phyloP scores from a whole-genome alignment of 2,113 vertebrate genomes.

The Sylvicapra grimmia region DNA sequence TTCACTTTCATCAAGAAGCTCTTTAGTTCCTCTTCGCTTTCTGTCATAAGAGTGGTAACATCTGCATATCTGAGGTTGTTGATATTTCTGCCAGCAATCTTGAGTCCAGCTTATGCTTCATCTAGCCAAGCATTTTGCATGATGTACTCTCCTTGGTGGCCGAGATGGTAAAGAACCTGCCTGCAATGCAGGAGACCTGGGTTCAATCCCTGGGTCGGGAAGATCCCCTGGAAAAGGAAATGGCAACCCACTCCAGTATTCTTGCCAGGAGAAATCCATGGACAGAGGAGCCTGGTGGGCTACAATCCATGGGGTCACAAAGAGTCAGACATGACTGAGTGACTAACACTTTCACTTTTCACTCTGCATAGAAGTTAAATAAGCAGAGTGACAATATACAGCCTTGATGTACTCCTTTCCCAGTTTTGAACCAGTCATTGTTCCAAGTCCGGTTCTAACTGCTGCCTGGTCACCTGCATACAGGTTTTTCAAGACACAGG shows the following conservation, averaged over 20 bases:
- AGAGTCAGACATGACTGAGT: background rate
- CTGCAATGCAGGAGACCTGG: background rate
- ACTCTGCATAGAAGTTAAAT: background rate
- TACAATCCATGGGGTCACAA: background rate
- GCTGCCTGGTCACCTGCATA: background rate
- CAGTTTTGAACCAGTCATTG: background rate
- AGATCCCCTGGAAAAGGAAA: background rate
- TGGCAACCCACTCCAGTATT: background rate
- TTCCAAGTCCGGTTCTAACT: background rate
- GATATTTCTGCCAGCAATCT: background rate
- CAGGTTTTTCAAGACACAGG: background rate
- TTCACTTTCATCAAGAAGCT: background rate
- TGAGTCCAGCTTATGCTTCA: background rate
- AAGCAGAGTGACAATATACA: background rate
- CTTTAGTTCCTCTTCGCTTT: background rate
- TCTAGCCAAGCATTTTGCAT: background rate
- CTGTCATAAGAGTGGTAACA: background rate
- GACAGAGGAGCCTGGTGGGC: background rate
- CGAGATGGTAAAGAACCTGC: background rate
- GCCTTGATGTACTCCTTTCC: background rate
- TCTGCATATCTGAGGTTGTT: background rate
- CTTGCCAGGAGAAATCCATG: background rate
- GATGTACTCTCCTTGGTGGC: background rate
- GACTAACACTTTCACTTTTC: background rate
- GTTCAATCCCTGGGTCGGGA: background rate